Evolutionary conservation across 1,140 invertebrate species (phyloP).

Genomic region (Spodoptera litura): DNA sequence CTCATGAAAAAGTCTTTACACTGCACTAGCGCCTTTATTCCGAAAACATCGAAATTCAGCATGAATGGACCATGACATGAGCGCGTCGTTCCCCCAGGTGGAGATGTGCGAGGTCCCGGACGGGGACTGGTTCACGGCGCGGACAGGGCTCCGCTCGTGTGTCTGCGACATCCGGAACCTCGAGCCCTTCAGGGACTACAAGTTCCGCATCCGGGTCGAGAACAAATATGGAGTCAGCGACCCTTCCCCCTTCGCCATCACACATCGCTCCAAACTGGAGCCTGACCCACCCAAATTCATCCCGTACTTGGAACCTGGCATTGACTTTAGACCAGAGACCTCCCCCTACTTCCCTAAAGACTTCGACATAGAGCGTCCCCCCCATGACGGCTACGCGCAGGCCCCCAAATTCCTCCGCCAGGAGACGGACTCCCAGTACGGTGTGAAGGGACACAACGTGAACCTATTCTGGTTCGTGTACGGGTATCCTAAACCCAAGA

Average conservation of each 20-base stretch:
- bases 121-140: constrained; percentile 94
- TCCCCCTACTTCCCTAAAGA: constrained; percentile 96
- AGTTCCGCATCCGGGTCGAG: constrained; percentile 97
- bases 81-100: constrained; percentile 81
- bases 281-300: constrained; percentile 92
- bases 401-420: constrained; percentile 94
- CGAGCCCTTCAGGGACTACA: constrained; percentile 95
- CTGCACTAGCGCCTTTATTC: too few relatives aligned
- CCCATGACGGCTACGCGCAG: constrained; percentile 93
- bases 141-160: constrained; percentile 93
- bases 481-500: constrained; percentile 96
- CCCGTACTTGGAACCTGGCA: constrained; percentile 92
- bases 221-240: constrained; percentile 99
- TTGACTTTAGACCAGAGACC: constrained; percentile 94
- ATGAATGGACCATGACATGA: too few relatives aligned
- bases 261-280: constrained; percentile 92
- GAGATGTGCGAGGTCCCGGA: constrained; percentile 97
- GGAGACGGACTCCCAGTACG: constrained; percentile 94
- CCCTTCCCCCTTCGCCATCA: constrained; percentile 94
- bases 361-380: constrained; percentile 95
- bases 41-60: too few relatives aligned
- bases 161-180: constrained; percentile 94
- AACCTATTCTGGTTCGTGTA: constrained; percentile 97
- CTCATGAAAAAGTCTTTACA: too few relatives aligned
- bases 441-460: constrained; percentile 94